phyloP scores from a whole-genome alignment of 2,113 vertebrate species.

The Hyaena hyaena region DNA sequence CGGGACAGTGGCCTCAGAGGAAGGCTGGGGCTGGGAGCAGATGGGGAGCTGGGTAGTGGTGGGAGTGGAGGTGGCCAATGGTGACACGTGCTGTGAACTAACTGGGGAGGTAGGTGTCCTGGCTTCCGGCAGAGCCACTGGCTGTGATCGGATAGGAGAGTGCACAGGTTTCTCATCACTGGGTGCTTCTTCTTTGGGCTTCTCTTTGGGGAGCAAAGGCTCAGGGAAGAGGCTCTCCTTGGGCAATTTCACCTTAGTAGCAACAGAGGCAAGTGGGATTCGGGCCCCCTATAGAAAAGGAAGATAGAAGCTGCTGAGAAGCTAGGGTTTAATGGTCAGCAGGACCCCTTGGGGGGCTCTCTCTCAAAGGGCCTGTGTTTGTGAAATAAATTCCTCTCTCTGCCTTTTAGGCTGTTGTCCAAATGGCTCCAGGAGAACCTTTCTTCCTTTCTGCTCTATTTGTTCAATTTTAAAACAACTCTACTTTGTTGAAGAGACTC shows the following conservation, averaged over 20 bases:
- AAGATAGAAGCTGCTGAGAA: constrained; percentile 14
- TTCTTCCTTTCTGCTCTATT: background rate
- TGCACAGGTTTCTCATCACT: constrained; percentile 56
- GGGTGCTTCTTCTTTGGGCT: constrained; percentile 73
- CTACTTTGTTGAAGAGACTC: background rate
- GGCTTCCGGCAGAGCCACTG: constrained; percentile 87
- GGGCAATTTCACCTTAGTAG: constrained; percentile 81
- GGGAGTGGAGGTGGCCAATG: constrained; percentile 81
- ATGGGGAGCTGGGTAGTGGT: constrained; percentile 88
- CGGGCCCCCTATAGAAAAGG: constrained; percentile 56
- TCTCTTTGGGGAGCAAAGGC: constrained; percentile 82
- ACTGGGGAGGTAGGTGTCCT: constrained; percentile 82
- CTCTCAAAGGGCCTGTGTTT: background rate
- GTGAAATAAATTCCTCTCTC: background rate
- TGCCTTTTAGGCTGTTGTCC: background rate
- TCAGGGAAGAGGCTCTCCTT: constrained; percentile 87
- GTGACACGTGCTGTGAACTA: constrained; percentile 82
- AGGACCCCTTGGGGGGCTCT: background rate
- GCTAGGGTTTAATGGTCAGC: background rate
- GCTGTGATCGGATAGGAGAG: constrained; percentile 92
- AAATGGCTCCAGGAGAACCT: background rate
- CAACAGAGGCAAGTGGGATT: constrained; percentile 48
- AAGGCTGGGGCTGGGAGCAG: constrained; percentile 93
- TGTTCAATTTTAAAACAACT: background rate
- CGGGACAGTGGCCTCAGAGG: constrained; percentile 89